Evolutionary conservation across 2,888 invertebrate genomes (phyloP).

Genomic region (Marasmarcha lunaedactyla): DNA sequence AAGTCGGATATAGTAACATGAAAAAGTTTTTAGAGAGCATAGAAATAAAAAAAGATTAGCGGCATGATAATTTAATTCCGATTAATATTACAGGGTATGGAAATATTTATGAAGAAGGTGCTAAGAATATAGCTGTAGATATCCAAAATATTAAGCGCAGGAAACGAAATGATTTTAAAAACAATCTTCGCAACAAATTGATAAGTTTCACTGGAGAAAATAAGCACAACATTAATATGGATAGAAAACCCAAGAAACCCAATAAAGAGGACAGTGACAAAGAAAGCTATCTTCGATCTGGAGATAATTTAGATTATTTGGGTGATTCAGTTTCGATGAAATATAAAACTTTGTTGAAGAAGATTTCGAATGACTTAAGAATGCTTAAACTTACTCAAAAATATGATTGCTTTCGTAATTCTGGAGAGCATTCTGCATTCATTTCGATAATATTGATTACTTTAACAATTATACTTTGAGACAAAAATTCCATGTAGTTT

Average conservation of each 20-base stretch:
- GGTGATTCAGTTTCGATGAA: slow-evolving; percentile 12
- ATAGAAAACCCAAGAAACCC: slow-evolving; percentile 9
- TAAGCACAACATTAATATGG: too few species aligned
- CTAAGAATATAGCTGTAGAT: too few species aligned
- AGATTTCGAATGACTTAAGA: slow-evolving; percentile 24
- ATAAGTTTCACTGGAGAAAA: background rate
- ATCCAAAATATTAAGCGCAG: background rate
- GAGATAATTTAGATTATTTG: too few species aligned
- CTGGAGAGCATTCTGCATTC: slow-evolving; percentile 6
- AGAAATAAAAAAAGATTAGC: slow-evolving; percentile 15
- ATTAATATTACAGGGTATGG: slow-evolving; percentile 2
- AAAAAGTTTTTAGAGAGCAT: slow-evolving; percentile 37
- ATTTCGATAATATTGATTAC: too few species aligned
- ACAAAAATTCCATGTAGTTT: too few species aligned
- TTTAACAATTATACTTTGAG: too few species aligned
- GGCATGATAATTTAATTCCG: slow-evolving; percentile 2
- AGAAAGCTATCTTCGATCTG: too few species aligned
- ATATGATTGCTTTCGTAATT: slow-evolving; percentile 21
- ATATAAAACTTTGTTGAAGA: slow-evolving; percentile 22
- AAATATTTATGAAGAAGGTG: background rate
- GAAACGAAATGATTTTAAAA: background rate
- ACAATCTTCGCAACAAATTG: too few species aligned
- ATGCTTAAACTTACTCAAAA: slow-evolving; percentile 23
- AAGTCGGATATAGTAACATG: slow-evolving; percentile 31
- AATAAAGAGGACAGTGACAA: too few species aligned